Conservation (phyloP, 2,888 invertebrate genomes). For the Lamellibrachia columna region DNA sequence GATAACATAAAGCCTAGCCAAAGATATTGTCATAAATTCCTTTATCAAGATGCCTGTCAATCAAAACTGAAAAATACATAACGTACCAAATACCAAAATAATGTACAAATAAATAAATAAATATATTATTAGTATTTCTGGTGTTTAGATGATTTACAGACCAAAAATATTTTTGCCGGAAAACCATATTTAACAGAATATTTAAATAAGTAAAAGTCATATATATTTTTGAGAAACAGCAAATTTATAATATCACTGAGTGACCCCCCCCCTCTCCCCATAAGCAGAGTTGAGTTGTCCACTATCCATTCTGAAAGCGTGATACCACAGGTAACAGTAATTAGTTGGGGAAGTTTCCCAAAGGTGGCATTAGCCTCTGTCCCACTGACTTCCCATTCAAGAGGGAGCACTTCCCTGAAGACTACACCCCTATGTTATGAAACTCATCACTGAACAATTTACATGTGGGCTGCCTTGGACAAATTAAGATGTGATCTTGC, state of each 20-base stretch:
- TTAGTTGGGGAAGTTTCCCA: not conserved
- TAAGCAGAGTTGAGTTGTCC: not conserved
- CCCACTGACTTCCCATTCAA: not conserved
- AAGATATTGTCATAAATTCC: too few species aligned
- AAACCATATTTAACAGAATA: not conserved
- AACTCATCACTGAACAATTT: not conserved
- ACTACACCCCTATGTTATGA: not conserved
- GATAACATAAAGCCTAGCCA: too few species aligned
- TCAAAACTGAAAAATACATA: too few species aligned
- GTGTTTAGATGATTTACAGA: not conserved
- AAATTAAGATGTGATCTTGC: not conserved
- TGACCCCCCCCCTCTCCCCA: not conserved
- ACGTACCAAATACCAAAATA: not conserved
- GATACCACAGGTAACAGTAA: conserved; percentile 4
- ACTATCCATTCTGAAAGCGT: not conserved
- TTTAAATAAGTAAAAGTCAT: not conserved
- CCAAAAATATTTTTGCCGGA: not conserved
- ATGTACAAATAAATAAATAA: not conserved
- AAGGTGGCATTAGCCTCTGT: not conserved
- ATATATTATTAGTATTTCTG: not conserved
- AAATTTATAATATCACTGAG: not conserved
- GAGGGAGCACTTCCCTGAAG: not conserved
- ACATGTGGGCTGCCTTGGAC: not conserved
- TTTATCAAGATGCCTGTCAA: too few species aligned
- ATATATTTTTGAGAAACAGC: not conserved